These are phyloP conservation scores for Pagetopsis macropterus DNA, from an alignment of 2,797 vertebrate genomes.

Conservation along the genomic window DNA sequence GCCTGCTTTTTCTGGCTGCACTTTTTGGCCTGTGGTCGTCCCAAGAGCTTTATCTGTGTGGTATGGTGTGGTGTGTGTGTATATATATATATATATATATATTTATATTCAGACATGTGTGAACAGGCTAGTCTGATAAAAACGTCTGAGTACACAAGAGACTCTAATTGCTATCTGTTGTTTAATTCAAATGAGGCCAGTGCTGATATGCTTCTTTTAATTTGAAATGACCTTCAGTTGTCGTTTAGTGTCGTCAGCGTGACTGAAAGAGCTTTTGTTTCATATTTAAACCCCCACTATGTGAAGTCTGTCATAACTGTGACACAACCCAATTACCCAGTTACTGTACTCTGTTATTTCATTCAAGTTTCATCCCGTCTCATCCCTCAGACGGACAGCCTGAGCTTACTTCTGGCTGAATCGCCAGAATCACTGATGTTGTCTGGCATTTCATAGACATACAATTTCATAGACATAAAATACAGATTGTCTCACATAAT, in stretches of 20 bases:
- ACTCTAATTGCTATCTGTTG: constrained; percentile 46
- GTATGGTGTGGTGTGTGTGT: constrained; percentile 2
- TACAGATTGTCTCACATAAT: not conserved
- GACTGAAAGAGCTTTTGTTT: constrained; percentile 40
- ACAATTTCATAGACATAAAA: constrained; percentile 11
- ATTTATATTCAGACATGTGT: constrained; percentile 10
- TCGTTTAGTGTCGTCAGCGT: constrained; percentile 27
- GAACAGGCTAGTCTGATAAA: constrained; percentile 37
- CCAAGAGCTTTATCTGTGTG: constrained; percentile 42
- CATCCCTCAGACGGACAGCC: constrained; percentile 10
- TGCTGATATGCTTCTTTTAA: constrained; percentile 23
- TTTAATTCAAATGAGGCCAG: constrained; percentile 37
- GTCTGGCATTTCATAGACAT: constrained; percentile 18
- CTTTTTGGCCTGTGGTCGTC: constrained; percentile 54
- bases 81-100: constrained; percentile 7
- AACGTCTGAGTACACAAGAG: constrained; percentile 30
- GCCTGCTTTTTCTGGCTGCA: constrained; percentile 72
- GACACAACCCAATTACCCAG: constrained; percentile 52
- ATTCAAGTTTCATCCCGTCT: constrained; percentile 26
- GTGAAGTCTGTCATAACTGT: constrained; percentile 23
- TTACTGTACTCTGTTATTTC: constrained; percentile 30
- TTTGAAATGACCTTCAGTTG: constrained; percentile 51
- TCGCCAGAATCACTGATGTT: constrained; percentile 15
- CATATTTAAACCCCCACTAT: not conserved
- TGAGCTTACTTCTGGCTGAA: constrained; percentile 2